Base-by-base conservation (phyloP, 2,797 vertebrate species). In the Acanthis flammea region DNA sequence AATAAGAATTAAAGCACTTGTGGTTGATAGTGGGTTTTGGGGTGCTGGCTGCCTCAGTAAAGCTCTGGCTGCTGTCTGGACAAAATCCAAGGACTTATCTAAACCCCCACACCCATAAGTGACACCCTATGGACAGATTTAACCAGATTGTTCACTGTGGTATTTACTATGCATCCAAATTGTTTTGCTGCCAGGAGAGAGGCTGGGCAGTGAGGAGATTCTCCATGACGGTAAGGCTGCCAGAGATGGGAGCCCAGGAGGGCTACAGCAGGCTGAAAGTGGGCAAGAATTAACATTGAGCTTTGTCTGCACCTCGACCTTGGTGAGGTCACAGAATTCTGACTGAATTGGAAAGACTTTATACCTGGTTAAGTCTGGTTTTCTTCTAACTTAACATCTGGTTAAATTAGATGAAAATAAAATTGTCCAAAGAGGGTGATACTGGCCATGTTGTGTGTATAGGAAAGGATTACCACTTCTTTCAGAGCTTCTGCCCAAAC, bases 181-280 rank as follows among this genome's bases (percentile, higher is more conserved):
- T 39, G 1, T 3, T 47, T 78, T 83, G 13, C 35, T 68, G 51
- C 41, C 24, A 81, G 13, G 9, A 54, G 42, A 71, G 22, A 60
- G 19, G 55, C 17, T 78, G 37, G 51, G 54, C 28, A 31, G 28
- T 39, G 37, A 55, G 8, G 25, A 33, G 44, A 14, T 44, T 58
- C 28, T 72, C 47, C 4, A 0, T 12, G 10, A 58, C 37, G 48
- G 13, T 45, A n/a, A 35, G 28, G 4, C 18, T 47, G 18, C 30
- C 14, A 25, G 66, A 47, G 10, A 12, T 1, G 1, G 58, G 28
- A 48, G 16, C 7, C 21, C 19, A 27, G 31, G 12, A 27, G 5
- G 16, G 19, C 31, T 41, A 3, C 4, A 24, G 28, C 0, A 2
- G 13, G 7, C 44, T 28, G 17, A 14, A 17, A 41, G 22, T 3